Conservation (phyloP, 2,113 vertebrate genomes). For the Oenanthe oenanthe region DNA sequence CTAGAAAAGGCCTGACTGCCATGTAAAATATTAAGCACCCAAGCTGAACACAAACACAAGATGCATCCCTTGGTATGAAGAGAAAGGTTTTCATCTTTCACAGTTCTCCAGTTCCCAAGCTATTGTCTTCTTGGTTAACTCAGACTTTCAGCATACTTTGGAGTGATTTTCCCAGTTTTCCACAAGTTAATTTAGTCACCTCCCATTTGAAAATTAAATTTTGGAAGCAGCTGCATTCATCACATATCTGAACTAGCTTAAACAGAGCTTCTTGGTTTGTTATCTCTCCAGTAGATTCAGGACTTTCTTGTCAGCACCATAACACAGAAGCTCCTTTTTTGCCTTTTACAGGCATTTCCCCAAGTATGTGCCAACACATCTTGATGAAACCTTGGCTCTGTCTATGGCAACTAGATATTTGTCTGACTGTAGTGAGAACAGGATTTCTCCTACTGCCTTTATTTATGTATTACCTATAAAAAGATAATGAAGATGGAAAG, state of each 20-base stretch:
- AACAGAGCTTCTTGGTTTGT: neutral
- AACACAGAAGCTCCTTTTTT: neutral
- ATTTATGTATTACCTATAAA: neutral
- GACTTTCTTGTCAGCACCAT: neutral
- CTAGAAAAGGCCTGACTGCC: neutral
- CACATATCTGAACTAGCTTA: neutral
- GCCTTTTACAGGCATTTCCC: neutral
- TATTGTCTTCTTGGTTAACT: neutral
- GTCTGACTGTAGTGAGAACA: neutral
- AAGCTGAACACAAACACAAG: neutral
- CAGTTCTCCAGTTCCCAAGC: neutral
- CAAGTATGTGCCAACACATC: neutral
- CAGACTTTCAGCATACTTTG: neutral
- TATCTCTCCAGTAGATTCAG: neutral
- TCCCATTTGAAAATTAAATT: neutral
- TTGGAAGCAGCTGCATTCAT: neutral
- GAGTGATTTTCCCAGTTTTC: neutral
- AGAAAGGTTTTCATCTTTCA: neutral
- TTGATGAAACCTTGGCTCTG: neutral
- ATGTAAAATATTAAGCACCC: neutral
- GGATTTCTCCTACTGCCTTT: neutral
- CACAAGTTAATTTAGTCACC: neutral
- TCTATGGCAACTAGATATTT: neutral
- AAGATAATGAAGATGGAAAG: neutral
- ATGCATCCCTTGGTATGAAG: neutral